Percentiles rank a stretch among this genome's conserved stretches.
These are phyloP conservation scores for Lamprologus lemairii DNA, from an alignment of 2,113 vertebrate species.

Conservation along the genomic window DNA sequence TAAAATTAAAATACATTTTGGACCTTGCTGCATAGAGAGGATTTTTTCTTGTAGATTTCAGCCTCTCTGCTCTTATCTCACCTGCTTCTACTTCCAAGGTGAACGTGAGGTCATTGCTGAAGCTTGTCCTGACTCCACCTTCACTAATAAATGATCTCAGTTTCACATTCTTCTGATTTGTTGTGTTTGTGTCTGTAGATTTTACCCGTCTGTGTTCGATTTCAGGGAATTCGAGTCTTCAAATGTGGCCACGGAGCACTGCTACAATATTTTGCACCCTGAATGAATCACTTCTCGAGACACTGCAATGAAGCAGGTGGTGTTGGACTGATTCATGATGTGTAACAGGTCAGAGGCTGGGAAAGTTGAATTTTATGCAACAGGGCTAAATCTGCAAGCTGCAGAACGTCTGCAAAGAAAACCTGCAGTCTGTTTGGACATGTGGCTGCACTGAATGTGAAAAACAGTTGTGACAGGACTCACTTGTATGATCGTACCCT, in stretches of 20 bases:
- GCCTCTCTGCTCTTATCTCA: neutral
- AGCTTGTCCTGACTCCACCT: neutral
- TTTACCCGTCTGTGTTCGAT: neutral
- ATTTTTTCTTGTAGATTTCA: neutral
- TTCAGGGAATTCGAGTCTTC: neutral
- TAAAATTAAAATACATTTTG: neutral
- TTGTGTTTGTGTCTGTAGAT: neutral
- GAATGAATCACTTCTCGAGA: neutral
- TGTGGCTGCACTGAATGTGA: neutral
- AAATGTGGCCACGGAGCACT: neutral
- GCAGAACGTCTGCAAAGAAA: neutral
- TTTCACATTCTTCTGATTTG: neutral
- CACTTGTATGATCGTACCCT: neutral
- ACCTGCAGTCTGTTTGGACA: neutral
- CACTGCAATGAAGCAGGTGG: neutral
- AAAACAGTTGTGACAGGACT: neutral
- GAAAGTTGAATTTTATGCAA: neutral
- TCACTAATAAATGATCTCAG: neutral
- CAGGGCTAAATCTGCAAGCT: neutral
- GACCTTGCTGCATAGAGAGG: neutral
- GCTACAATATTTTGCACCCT: neutral
- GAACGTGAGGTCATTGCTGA: neutral
- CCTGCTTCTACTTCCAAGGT: neutral
- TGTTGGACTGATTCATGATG: neutral
- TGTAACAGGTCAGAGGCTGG: neutral